phyloP scores from a whole-genome alignment of 2,797 vertebrate genomes.

The Coreius guichenoti region DNA sequence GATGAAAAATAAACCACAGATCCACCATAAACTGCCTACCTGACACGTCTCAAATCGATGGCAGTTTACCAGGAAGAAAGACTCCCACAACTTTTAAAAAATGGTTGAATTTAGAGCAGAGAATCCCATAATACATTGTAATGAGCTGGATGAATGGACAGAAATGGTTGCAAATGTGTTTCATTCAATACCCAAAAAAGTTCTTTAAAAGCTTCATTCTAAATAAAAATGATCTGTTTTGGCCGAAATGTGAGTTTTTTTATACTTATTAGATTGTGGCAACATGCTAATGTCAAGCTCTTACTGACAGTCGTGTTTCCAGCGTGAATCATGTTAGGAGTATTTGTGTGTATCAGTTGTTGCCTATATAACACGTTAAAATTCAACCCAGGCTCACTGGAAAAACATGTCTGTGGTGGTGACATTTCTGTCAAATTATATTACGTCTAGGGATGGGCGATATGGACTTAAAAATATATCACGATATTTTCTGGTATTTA shows the following conservation, averaged over 20 bases:
- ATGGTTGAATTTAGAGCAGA: neutral
- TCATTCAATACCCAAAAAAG: neutral
- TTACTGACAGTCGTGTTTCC: neutral
- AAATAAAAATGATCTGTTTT: neutral
- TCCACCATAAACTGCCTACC: neutral
- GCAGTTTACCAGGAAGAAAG: neutral
- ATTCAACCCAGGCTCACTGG: neutral
- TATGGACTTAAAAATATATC: too few species aligned
- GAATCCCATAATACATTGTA: neutral
- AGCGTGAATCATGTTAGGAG: neutral
- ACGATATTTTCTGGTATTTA: too few species aligned
- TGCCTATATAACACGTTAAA: neutral
- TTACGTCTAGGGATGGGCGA: too few species aligned
- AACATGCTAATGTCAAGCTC: neutral
- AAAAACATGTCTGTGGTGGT: neutral
- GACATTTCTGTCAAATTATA: neutral
- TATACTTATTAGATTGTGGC: neutral
- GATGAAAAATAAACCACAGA: constrained; percentile 6
- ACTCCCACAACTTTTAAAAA: neutral
- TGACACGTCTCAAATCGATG: neutral
- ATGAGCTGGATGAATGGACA: neutral
- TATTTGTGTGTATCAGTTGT: neutral
- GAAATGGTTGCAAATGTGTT: neutral
- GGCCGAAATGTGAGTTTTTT: neutral
- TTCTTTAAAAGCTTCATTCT: neutral